Conservation (phyloP, 2,888 invertebrate genomes). For the Harpalus rufipes region DNA sequence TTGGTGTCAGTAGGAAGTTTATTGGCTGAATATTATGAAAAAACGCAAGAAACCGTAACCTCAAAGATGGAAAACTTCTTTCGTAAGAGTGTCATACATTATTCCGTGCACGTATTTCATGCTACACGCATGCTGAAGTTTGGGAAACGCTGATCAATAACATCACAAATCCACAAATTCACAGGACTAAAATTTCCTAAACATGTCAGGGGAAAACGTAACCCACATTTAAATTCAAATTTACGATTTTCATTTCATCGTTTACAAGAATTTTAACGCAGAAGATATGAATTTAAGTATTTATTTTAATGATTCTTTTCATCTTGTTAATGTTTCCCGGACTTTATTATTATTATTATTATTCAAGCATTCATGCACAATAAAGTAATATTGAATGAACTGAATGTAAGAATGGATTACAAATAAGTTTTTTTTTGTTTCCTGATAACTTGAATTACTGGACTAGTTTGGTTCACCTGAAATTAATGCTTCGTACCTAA, state of each 20-base stretch:
- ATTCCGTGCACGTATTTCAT: slow-evolving; percentile 60
- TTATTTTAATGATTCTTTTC: no score
- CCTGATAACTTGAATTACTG: no score
- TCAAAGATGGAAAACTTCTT: slow-evolving; percentile 55
- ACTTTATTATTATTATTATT: no score
- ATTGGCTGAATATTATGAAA: slow-evolving; percentile 41
- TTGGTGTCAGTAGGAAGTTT: slow-evolving; percentile 19
- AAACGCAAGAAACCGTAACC: slow-evolving; percentile 29
- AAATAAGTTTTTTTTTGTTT: no score
- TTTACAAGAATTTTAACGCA: background rate
- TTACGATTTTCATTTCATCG: slow-evolving; percentile 10
- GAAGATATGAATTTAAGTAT: no score
- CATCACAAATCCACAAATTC: slow-evolving; percentile 58
- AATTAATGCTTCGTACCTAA: no score
- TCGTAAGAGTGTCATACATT: slow-evolving; percentile 52
- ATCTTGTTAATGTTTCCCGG: no score
- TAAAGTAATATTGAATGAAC: no score
- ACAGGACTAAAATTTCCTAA: slow-evolving; percentile 37
- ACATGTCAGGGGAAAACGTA: slow-evolving; percentile 28
- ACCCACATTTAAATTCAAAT: slow-evolving; percentile 49
- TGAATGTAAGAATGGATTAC: no score
- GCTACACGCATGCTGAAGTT: slow-evolving; percentile 63
- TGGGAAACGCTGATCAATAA: slow-evolving; percentile 64
- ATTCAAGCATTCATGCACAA: no score
- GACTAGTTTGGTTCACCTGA: no score